Evolutionary conservation across 23 tunicate genomes (phyloP), one percentile per base, ranked within the genome.

Genomic region (Ciona savignyi): DNA sequence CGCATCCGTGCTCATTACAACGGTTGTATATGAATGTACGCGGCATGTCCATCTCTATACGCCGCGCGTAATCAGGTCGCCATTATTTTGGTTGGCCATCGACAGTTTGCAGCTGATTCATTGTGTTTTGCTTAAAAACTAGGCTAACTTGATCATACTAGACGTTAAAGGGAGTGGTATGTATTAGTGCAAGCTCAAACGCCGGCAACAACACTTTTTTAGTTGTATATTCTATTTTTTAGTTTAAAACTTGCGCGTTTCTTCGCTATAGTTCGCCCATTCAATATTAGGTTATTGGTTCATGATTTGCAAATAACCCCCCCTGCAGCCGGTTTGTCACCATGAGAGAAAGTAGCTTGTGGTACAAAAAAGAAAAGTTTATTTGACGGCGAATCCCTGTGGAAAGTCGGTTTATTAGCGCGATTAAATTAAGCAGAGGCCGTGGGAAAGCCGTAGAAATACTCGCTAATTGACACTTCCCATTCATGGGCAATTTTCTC

Each of bases 361-460:
- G 56, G 11, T 6, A 42, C 56, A 42, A 9, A 15, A 42, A 42
- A 42, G 56, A 9, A 42, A 15, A 42, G 56, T 42, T 42, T 15
- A 42, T 42, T 42, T 15, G 56, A 42, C 15, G 56, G 11, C 9
- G 56, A 9, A 9, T 42, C 56, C 56, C 56, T 42, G 15, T 42
- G 56, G 56, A 42, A 42, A 42, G 56, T 42, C 56, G 56, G 56
- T 42, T 42, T 42, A 42, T 42, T 42, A 42, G 56, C 56, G 56
- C 56, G 56, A 42, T 42, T 42, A 42, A 42, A 42, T 42, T 42
- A 42, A 42, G 56, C 15, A 42, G 56, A 15, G 56, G 56, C 11
- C 56, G 56, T 42, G 56, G 56, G 56, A 42, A 42, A 42, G 15
- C 56, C 56, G 56, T 42, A 6, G 11, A 42, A 42, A 42, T 42